Base-by-base conservation (phyloP, 2,113 vertebrate species). In the Urocolius indicus region DNA sequence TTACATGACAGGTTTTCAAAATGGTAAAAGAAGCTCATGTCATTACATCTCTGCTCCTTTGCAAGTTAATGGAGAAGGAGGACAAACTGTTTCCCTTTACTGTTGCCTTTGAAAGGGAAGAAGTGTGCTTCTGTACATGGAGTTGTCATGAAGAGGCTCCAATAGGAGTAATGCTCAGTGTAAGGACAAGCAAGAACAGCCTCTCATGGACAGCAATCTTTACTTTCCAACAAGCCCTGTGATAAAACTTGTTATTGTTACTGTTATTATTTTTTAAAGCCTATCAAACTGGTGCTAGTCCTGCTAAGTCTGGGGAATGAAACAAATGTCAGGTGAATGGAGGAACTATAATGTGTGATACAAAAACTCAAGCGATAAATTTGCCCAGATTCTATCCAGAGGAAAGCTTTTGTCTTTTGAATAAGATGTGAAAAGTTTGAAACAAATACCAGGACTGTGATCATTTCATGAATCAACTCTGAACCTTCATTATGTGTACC, bases 371-470 rank as follows among this genome's bases (percentile, higher is more conserved):
- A 81, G 52, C 78, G 68, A 95, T 87, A 97, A 89, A 95, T 96
- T 87, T 95, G 68, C 32, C 62, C 55, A 12, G 11, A 65, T 57
- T 41, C 49, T 71, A 43, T 95, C 86, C 57, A 58, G 73, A 85
- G 32, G 62, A 54, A 96, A 94, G 91, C 91, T 51, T 94, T 13
- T 96, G 41, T 84, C 95, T 74, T 88, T 87, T 90, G 68, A 95
- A 93, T 87, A 94, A 96, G 29, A 61, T 90, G 71, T 90, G 87
- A 87, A 94, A 94, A 88, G 15, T 85, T 90, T 89, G 91, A 96
- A 96, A 94, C 52, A 93, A 95, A 94, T 90, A 18, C 16, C 41
- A 75, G 51, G 46, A 12, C n/a, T 41, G 65, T 69, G 71, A 82
- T 72, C 24, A 69, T 95, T 94, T 84, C 48, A 80, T 91, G 51